A percentile compares a stretch with the other conserved stretches of the same genome.
These are phyloP conservation scores for Aphidius colemani DNA, from an alignment of 2,888 invertebrate genomes.

Conservation along the genomic window DNA sequence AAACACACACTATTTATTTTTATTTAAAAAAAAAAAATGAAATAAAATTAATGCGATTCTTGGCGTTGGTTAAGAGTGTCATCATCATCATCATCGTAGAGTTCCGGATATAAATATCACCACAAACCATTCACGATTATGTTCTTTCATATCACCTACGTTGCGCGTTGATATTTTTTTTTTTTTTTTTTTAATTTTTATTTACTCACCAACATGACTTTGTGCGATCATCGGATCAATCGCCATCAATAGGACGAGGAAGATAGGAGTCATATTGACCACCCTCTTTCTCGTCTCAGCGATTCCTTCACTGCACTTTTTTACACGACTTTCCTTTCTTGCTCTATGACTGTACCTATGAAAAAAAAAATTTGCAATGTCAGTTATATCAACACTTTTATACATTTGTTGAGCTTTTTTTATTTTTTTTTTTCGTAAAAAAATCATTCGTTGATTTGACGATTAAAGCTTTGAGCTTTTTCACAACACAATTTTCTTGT, in stretches of 20 bases:
- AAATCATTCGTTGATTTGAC: too few relatives aligned
- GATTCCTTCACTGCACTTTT: conserved; percentile 55
- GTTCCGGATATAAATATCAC: conserved; percentile 22
- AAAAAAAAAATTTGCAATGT: conserved; percentile 48
- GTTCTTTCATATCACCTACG: conserved; percentile 24
- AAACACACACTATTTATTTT: too few relatives aligned
- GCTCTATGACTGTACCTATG: conserved; percentile 48
- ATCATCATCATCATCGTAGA: conserved; percentile 11
- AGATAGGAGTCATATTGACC: conserved; percentile 60
- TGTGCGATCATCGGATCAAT: conserved; percentile 59
- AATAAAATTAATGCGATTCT: conserved; percentile 1
- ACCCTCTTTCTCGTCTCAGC: conserved; percentile 54
- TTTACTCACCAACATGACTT: conserved; percentile 55
- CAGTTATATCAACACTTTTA: conserved; percentile 48
- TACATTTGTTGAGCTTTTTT: conserved; percentile 5
- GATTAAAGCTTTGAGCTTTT: too few relatives aligned
- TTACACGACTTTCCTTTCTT: conserved; percentile 44
- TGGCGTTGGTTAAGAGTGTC: conserved; percentile 9
- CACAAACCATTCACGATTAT: conserved; percentile 29
- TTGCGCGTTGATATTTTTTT: conserved; percentile 15
- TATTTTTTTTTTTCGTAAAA: too few relatives aligned
- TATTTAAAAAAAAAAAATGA: too few relatives aligned
- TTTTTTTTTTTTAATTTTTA: conserved; percentile 32
- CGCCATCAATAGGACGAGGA: conserved; percentile 59
- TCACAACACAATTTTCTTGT: too few relatives aligned